phyloP scores from a whole-genome alignment of 2,888 invertebrate genomes.

The Agrochola macilenta region DNA sequence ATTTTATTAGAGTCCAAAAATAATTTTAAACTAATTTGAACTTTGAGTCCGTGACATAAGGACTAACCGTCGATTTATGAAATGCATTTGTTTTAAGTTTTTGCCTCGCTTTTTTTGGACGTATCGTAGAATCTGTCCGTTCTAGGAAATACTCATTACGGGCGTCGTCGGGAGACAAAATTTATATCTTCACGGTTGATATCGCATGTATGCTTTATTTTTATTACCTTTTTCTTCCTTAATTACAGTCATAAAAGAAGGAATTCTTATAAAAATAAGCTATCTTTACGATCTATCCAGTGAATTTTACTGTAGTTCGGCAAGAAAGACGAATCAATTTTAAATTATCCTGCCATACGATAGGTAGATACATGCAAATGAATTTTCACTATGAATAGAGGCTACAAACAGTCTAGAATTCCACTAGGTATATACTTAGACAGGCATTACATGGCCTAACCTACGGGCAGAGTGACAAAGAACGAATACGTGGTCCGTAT shows the following conservation, averaged over 20 bases:
- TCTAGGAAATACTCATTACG: slow-evolving; percentile 83
- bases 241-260: slow-evolving; percentile 46
- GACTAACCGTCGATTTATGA: not conserved
- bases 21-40: slow-evolving; percentile 23
- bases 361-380: slow-evolving; percentile 9
- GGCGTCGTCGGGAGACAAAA: slow-evolving; percentile 53
- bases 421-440: slow-evolving; percentile 47
- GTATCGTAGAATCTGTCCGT: slow-evolving; percentile 72
- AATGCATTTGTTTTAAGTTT: slow-evolving; percentile 43
- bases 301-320: not conserved
- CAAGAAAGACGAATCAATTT: slow-evolving; percentile 8
- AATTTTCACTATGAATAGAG: slow-evolving; percentile 47
- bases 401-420: slow-evolving; percentile 45
- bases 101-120: slow-evolving; percentile 72
- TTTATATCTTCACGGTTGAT: slow-evolving; percentile 55
- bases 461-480: slow-evolving; percentile 64
- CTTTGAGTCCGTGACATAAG: slow-evolving; percentile 24
- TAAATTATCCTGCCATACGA: not conserved
- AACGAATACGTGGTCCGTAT: slow-evolving; percentile 72
- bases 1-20: not conserved
- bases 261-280: slow-evolving; percentile 34
- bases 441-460: slow-evolving; percentile 55
- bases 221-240: slow-evolving; percentile 49
- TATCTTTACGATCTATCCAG: slow-evolving; percentile 16
- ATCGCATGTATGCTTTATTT: slow-evolving; percentile 47